These are phyloP conservation scores for Hydrotaea cyrtoneurina DNA, from an alignment of 2,888 invertebrate genomes.

Conservation along the genomic window DNA sequence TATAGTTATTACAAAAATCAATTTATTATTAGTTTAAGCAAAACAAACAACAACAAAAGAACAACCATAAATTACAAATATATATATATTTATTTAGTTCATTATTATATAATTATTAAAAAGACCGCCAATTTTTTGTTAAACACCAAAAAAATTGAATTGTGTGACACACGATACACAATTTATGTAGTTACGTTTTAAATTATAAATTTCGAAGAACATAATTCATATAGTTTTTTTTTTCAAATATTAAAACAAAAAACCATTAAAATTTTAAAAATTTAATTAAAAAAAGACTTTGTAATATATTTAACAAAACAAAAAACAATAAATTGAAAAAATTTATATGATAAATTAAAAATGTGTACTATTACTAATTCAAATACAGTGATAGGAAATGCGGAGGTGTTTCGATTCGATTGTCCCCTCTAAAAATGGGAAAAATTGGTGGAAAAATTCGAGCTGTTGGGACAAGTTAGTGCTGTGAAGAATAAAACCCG, in stretches of 20 bases:
- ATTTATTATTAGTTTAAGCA: conserved; percentile 52
- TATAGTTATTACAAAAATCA: conserved; percentile 54
- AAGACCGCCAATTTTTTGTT: conserved; percentile 47
- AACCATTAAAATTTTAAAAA: conserved; percentile 42
- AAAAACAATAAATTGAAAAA: conserved; percentile 58
- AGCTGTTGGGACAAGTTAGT: no score
- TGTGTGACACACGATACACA: conserved; percentile 55
- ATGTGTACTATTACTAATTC: background rate
- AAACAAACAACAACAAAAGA: conserved; percentile 25
- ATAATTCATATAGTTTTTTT: conserved; percentile 59
- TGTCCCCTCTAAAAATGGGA: no score
- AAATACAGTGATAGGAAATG: no score
- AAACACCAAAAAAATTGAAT: conserved; percentile 2
- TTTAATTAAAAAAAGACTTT: conserved; percentile 60
- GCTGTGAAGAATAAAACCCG: no score
- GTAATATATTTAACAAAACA: conserved; percentile 66
- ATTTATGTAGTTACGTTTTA: conserved; percentile 59
- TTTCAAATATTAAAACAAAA: conserved; percentile 56
- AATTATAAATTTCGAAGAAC: conserved; percentile 39
- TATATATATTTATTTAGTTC: conserved; percentile 51
- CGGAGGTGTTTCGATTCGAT: no score
- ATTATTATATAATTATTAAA: conserved; percentile 29
- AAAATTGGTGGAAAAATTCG: no score
- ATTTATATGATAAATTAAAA: conserved; percentile 65
- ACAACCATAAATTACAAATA: conserved; percentile 40